phyloP scores from a whole-genome alignment of 2,797 vertebrate species.

The Otus scops region DNA sequence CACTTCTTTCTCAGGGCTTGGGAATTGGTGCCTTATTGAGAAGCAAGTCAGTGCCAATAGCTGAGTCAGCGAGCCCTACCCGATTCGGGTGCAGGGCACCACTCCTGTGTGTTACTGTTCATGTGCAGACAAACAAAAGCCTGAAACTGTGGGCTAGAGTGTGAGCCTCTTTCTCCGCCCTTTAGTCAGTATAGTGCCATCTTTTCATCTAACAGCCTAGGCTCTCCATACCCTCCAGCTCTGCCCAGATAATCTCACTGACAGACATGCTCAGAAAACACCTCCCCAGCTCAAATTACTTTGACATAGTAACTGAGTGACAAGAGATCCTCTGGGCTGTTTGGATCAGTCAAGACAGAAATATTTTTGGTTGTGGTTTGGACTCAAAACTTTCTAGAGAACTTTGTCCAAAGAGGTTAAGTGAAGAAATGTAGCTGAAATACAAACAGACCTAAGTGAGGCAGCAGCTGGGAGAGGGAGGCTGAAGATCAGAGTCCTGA shows the following conservation, averaged over 20 bases:
- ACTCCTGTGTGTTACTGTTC: background rate
- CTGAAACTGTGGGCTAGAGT: background rate
- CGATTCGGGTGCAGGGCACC: background rate
- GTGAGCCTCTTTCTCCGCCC: background rate
- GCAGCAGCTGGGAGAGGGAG: background rate
- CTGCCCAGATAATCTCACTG: background rate
- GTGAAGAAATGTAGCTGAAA: background rate
- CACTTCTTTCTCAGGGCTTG: background rate
- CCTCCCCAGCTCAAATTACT: background rate
- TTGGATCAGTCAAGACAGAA: background rate
- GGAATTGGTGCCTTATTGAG: background rate
- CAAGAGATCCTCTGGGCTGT: background rate
- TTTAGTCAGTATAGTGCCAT: accelerated
- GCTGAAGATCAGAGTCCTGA: background rate
- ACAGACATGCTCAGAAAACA: background rate
- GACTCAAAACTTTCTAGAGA: background rate
- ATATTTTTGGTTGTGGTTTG: background rate
- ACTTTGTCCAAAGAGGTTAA: background rate
- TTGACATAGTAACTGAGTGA: background rate
- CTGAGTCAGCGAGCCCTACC: background rate
- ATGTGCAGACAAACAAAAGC: background rate
- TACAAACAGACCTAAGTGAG: background rate
- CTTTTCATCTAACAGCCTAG: background rate
- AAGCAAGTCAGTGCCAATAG: background rate
- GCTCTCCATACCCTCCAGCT: background rate